These are phyloP conservation scores for Hydrotaea diabolus DNA, from an alignment of 2,888 invertebrate species.

Conservation along the genomic window DNA sequence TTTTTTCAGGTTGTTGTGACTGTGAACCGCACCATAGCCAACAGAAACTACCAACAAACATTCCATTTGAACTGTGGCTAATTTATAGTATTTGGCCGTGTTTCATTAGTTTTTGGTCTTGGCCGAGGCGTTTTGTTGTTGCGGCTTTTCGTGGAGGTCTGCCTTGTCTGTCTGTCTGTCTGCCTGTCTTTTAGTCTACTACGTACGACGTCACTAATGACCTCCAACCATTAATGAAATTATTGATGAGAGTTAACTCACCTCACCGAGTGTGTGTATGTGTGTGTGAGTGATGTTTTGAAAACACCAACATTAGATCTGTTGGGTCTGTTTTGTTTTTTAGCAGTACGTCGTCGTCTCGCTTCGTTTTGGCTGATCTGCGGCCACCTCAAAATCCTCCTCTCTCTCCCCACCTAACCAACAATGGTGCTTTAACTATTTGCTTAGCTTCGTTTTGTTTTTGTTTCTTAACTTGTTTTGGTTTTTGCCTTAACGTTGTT, in stretches of 20 bases:
- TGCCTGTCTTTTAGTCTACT: neutral
- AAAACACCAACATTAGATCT: slow-evolving; percentile 6
- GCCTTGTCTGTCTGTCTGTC: neutral
- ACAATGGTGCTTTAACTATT: neutral
- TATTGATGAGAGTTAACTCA: slow-evolving; percentile 34
- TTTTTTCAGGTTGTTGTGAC: too few relatives aligned
- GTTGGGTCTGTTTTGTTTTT: neutral
- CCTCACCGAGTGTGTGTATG: neutral
- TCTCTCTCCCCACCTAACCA: neutral
- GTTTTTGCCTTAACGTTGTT: neutral
- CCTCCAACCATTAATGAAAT: slow-evolving; percentile 51
- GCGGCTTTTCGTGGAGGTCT: too few relatives aligned
- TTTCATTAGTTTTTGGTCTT: neutral
- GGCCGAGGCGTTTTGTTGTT: neutral
- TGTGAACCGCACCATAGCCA: neutral
- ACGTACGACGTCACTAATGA: slow-evolving; percentile 55
- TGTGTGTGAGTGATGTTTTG: neutral
- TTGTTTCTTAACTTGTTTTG: slow-evolving; percentile 7
- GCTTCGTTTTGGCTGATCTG: neutral
- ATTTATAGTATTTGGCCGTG: neutral
- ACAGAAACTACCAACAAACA: neutral
- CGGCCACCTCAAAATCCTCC: neutral
- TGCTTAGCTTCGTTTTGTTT: slow-evolving; percentile 2
- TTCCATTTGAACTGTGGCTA: slow-evolving; percentile 11
- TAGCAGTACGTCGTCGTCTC: neutral